phyloP scores from a whole-genome alignment of 2,888 invertebrate genomes.

The Drosophila macrospina region DNA sequence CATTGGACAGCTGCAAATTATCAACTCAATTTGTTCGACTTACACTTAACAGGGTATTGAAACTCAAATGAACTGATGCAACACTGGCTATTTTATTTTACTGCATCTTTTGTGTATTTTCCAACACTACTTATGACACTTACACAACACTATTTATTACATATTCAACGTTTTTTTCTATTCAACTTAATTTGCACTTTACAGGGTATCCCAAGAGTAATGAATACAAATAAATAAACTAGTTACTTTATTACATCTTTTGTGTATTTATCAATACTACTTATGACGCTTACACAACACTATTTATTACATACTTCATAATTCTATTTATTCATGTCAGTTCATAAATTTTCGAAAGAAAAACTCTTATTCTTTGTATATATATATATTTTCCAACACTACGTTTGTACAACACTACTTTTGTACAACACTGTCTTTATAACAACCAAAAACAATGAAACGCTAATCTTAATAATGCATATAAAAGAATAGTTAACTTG shows the following conservation, averaged over 20 bases:
- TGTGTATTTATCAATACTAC: neutral
- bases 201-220: too few relatives aligned
- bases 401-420: too few relatives aligned
- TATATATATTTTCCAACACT: too few relatives aligned
- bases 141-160: neutral
- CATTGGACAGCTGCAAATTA: conserved; percentile 13
- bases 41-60: neutral
- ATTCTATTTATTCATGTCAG: too few relatives aligned
- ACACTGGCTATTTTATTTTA: neutral
- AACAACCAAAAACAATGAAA: too few relatives aligned
- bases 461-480: too few relatives aligned
- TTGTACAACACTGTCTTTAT: too few relatives aligned
- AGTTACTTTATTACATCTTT: neutral
- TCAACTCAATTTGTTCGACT: conserved; percentile 6
- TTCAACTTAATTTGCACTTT: conserved; percentile 11
- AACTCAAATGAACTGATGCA: neutral
- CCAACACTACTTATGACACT: neutral
- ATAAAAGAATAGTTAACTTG: too few relatives aligned
- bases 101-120: neutral
- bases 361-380: too few relatives aligned
- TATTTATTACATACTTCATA: too few relatives aligned
- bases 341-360: too few relatives aligned
- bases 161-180: too few relatives aligned
- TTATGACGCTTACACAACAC: neutral
- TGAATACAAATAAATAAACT: neutral